Evolutionary conservation across 1,140 invertebrate genomes (phyloP).

Genomic region (Cotesia typhae): DNA sequence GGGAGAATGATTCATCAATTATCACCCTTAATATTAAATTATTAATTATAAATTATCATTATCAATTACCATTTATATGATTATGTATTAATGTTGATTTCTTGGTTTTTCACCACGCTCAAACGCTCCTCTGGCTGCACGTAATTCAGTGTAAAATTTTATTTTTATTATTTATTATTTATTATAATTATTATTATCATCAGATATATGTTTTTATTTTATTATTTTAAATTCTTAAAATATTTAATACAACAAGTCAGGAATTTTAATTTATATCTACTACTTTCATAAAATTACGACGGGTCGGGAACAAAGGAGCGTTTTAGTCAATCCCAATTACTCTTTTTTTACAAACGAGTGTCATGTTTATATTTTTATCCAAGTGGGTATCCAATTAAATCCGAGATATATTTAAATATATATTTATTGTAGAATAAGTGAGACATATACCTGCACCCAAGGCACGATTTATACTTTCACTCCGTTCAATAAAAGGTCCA

Average conservation of each 20-base stretch:
- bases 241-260: too few species aligned
- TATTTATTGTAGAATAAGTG: conserved; percentile 29
- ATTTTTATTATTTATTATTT: too few species aligned
- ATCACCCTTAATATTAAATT: too few species aligned
- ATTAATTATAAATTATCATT: too few species aligned
- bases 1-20: too few species aligned
- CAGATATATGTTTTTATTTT: too few species aligned
- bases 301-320: background rate
- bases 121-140: background rate
- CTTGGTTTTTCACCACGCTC: background rate
- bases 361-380: conserved; percentile 22
- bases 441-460: conserved; percentile 59
- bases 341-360: conserved; percentile 5
- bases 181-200: too few species aligned
- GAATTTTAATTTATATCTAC: conserved; percentile 20
- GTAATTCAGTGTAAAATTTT: too few species aligned
- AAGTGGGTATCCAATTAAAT: conserved; percentile 47
- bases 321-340: conserved; percentile 4
- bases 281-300: conserved; percentile 20
- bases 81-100: conserved; percentile 5
- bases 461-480: conserved; percentile 66
- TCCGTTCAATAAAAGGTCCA: conserved; percentile 59
- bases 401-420: conserved; percentile 3
- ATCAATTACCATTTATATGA: background rate
- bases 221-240: too few species aligned